A percentile compares a stretch with the other conserved stretches of the same genome.
Conservation (phyloP, 2,888 invertebrate species). For the Lamellibrachia columna region DNA sequence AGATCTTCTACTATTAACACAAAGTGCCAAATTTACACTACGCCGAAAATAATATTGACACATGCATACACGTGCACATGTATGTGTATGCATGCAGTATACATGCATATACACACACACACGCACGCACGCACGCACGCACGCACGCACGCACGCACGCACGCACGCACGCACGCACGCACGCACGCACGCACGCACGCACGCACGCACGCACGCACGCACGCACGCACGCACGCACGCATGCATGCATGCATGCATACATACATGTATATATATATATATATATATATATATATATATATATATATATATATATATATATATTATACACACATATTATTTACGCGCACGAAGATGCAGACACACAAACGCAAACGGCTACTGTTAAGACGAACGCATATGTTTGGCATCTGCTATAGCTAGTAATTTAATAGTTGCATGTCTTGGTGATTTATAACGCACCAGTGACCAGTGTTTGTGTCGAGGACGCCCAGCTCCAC, state of each 20-base stretch:
- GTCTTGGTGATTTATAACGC: background rate
- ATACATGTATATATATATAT: no score
- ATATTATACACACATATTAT: background rate
- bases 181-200: no score
- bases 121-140: background rate
- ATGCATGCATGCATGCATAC: no score
- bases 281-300: no score
- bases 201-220: no score
- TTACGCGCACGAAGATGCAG: background rate
- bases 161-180: no score
- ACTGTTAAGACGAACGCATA: background rate
- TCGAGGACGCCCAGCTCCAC: background rate
- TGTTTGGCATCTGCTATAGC: background rate
- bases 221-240: background rate
- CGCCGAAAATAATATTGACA: background rate
- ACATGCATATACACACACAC: background rate
- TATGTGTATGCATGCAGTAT: no score
- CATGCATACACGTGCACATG: background rate
- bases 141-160: no score
- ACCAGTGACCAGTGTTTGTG: background rate
- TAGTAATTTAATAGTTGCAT: background rate
- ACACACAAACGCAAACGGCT: background rate
- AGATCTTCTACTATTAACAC: background rate
- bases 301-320: no score
- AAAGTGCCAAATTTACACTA: no score